Base-by-base conservation (phyloP, 2,797 vertebrate species). In the Girardinus metallicus region DNA sequence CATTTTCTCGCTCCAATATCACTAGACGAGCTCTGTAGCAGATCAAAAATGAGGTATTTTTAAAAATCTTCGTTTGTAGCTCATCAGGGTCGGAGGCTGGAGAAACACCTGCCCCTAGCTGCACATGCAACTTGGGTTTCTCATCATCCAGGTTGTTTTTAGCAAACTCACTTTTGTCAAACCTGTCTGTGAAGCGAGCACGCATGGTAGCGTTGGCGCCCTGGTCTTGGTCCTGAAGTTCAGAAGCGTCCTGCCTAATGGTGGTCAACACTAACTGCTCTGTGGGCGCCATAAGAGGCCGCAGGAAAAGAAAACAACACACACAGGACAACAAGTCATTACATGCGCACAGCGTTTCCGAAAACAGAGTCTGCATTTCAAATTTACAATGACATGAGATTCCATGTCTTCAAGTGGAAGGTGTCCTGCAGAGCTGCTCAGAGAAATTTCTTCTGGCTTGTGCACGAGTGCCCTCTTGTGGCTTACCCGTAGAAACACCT, bases 191-290 rank as follows among this genome's bases (percentile, higher is more conserved):
- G 94, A 96, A 93, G 86, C 86, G 89, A 91, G 94, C 89, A 83
- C 92, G 83, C 94, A 96, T 96, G 93, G 93, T 91, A 91, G 93
- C 82, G 71, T 85, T 80, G 88, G 90, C 34, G 64, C 94, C 93
- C 84, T 91, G 91, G 90, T 81, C 90, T 85, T 92, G 94, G 91
- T 96, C 95, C 91, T 94, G 95, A 78, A 73, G 93, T 78, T 94
- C 91, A 90, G 95, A 88, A 79, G 94, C 87, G 86, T 96, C 95
- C 93, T 96, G 95, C 89, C 96, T 96, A 96, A 96, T 93, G 94
- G 95, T 85, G 90, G 95, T 95, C 96, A 96, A 96, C 93, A 96
- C 96, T 96, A 96, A 96, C 94, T 96, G 96, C 91, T 96, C 96
- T 96, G 95, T 91, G 88, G 92, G 91, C 49, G 71, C 90, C 86